Evolutionary conservation across 1,140 invertebrate genomes (phyloP).

Genomic region (Bombus consobrinus): DNA sequence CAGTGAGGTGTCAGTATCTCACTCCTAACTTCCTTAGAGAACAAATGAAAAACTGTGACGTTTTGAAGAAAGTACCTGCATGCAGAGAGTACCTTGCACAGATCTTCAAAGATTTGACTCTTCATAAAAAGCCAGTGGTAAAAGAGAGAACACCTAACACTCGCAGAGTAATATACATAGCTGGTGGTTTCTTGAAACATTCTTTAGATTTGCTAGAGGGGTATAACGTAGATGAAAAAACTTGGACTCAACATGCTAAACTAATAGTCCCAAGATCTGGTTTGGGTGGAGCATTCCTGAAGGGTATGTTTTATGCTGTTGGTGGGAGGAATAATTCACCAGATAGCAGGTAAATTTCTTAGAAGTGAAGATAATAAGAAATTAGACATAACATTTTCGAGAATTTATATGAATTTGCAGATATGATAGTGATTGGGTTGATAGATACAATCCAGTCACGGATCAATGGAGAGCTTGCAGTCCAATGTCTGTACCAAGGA

Average conservation of each 20-base stretch:
- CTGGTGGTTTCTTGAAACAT: constrained; percentile 93
- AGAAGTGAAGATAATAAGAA: not conserved
- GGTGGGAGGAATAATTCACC: constrained; percentile 95
- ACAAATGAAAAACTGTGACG: constrained; percentile 94
- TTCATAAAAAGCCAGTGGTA: constrained; percentile 91
- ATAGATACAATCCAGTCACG: constrained; percentile 89
- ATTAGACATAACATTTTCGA: not conserved
- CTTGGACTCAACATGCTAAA: constrained; percentile 90
- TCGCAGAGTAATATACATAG: constrained; percentile 93
- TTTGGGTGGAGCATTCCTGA: constrained; percentile 92
- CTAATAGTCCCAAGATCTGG: constrained; percentile 93
- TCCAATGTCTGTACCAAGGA: constrained; percentile 92
- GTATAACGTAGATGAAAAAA: constrained; percentile 92
- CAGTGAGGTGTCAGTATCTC: constrained; percentile 94
- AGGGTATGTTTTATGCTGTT: constrained; percentile 94
- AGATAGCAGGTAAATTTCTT: constrained; percentile 87
- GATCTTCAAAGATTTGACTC: constrained; percentile 94
- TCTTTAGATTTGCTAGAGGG: constrained; percentile 94
- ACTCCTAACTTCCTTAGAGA: constrained; percentile 94
- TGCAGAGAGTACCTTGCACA: constrained; percentile 94
- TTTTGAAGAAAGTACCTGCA: constrained; percentile 93
- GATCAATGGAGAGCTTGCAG: constrained; percentile 91
- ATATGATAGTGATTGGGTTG: constrained; percentile 82
- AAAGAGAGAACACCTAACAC: constrained; percentile 93
- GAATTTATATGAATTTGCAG: constrained; percentile 57